Percentiles rank a stretch among this genome's conserved stretches.
These are phyloP conservation scores for Misgurnus mizolepis DNA, from an alignment of 2,113 vertebrate species.

Conservation along the genomic window DNA sequence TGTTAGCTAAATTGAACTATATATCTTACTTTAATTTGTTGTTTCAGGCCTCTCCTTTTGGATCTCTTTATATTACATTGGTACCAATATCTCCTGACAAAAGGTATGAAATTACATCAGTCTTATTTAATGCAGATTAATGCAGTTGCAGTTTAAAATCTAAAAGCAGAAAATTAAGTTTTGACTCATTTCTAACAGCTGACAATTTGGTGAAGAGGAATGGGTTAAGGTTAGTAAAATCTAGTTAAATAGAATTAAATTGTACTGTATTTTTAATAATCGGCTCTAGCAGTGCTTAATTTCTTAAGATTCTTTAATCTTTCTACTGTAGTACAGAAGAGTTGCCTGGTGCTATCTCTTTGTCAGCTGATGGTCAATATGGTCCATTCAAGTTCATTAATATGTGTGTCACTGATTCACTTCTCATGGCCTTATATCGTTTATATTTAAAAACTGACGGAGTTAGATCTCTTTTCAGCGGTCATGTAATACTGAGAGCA, in stretches of 20 bases:
- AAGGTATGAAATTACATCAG: not conserved
- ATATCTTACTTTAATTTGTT: no score
- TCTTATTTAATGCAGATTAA: not conserved
- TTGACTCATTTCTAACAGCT: not conserved
- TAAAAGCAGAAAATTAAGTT: not conserved
- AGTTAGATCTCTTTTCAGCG: constrained; percentile 3
- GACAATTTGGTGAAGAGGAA: not conserved
- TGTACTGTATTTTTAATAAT: no score
- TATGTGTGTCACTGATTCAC: constrained; percentile 11
- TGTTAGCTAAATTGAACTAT: no score
- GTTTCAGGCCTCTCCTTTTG: no score
- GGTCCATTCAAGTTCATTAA: not conserved
- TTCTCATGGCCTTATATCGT: not conserved
- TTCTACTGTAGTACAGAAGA: not conserved
- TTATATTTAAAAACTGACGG: not conserved
- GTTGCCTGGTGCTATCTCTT: not conserved
- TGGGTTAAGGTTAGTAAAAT: not conserved
- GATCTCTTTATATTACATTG: no score
- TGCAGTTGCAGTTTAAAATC: no score
- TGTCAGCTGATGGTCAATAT: not conserved
- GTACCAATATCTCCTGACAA: no score
- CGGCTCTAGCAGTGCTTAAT: not conserved
- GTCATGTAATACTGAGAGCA: not conserved
- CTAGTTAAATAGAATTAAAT: no score
- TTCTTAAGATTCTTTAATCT: no score